Base-by-base conservation (phyloP, 2,113 vertebrate species). In the Ctenodactylus gundi region DNA sequence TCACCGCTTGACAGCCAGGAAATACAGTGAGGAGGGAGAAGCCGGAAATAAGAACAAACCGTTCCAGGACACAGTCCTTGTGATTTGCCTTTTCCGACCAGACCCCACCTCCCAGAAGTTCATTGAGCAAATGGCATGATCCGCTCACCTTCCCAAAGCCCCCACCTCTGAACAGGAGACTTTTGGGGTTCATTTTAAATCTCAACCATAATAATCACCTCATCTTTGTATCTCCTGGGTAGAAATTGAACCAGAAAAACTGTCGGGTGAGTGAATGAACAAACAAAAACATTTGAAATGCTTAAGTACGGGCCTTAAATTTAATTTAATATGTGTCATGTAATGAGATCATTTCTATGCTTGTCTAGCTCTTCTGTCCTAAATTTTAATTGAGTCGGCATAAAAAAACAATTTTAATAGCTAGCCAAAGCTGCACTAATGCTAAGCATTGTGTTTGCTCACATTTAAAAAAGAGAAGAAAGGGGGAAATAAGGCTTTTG, bases 401-500 rank as follows among this genome's bases (percentile, higher is more conserved):
- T 88, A 96, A 92, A 95, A 92, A 95, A 93, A 91, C 75, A 55
- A 93, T 92, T 94, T 95, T 94, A 94, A 95, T 80, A 77, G 75
- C 73, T 80, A 91, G 82, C 89, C 91, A 94, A 39, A 67, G 29
- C 87, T 84, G 49, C 53, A 15, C 51, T 55, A 49, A 88, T 65
- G 75, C 68, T 93, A 93, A 88, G 94, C 90, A 78, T 85, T 82
- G 77, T 88, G 46, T 84, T 73, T 94, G 51, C 39, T 93, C 90
- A 46, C 84, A 91, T 83, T 84, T 89, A 94, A 86, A 77, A 91
- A 81, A 25, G 36, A 65, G 76, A 91, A 73, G 62, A 78, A 44
- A 83, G 86, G 36, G 55, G 60, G 65, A 90, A n/a, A 95, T 55
- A 31, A 15, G 29, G 23, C 34, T 94, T 96, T 97, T 85, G 95